These are phyloP conservation scores for Pocillopora grandis DNA, from an alignment of 92 coral and sea anemone species.

Conservation along the genomic window DNA sequence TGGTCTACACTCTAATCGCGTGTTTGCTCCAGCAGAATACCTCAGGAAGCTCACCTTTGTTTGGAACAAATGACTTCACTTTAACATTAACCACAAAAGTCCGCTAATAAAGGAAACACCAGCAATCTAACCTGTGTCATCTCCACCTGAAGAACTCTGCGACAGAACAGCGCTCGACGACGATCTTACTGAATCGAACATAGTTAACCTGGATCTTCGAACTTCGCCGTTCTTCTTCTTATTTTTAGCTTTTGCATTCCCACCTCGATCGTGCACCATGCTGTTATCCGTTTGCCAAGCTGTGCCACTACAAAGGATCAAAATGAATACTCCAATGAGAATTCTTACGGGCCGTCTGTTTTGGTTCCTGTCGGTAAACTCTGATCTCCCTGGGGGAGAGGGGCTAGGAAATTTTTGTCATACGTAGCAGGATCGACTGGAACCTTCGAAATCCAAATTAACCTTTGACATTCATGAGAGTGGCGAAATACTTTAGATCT, in stretches of 20 bases:
- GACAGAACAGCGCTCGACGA: constrained; percentile 64
- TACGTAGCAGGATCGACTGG: constrained; percentile 1
- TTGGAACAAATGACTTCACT: constrained; percentile 4
- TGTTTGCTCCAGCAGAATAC: background rate
- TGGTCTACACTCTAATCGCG: background rate
- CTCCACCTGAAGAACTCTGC: constrained; percentile 84
- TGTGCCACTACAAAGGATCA: constrained; percentile 22
- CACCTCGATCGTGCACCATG: constrained; percentile 44
- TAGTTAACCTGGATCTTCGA: constrained; percentile 59
- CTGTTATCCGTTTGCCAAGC: constrained; percentile 18
- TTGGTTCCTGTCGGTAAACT: background rate
- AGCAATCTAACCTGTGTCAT: constrained; percentile 66
- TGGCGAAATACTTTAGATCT: background rate
- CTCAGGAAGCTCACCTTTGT: background rate
- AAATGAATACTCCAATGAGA: constrained; percentile 13
- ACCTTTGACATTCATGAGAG: background rate
- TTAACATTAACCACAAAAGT: background rate
- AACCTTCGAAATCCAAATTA: background rate
- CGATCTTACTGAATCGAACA: constrained; percentile 86
- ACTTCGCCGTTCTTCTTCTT: constrained; percentile 56
- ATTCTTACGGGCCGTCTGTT: background rate
- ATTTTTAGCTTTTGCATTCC: constrained; percentile 30
- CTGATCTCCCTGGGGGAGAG: constrained; percentile 3
- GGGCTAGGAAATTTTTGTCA: background rate
- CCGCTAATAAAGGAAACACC: constrained; percentile 7